Conservation (phyloP, 2,113 vertebrate genomes). For the Ceyx margarethae region DNA sequence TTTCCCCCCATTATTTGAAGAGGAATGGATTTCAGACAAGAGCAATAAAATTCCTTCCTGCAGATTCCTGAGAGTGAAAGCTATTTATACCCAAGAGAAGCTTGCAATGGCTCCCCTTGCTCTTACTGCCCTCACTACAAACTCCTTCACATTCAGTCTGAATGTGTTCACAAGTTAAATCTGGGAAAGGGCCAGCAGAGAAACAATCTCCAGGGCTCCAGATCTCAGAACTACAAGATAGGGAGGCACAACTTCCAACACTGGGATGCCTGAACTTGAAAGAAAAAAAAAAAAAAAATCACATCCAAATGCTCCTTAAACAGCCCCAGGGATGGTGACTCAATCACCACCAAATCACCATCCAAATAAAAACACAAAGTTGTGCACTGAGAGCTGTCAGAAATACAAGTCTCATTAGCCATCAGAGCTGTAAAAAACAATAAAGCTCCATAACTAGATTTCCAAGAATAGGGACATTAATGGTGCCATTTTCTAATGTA, state of each 20-base stretch:
- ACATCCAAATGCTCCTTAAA: too few species aligned
- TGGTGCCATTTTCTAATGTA: neutral
- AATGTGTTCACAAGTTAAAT: neutral
- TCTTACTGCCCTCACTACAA: neutral
- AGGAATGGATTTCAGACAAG: neutral
- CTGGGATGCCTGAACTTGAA: neutral
- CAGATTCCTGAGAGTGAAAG: neutral
- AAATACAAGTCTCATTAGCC: neutral
- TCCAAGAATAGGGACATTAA: neutral
- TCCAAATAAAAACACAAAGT: neutral
- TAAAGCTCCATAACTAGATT: neutral
- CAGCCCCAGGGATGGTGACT: too few species aligned
- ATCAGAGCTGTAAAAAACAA: neutral
- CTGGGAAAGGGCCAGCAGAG: neutral
- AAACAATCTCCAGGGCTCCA: neutral
- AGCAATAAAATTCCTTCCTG: neutral
- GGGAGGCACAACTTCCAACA: neutral
- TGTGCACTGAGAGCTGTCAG: neutral
- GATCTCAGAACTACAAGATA: neutral
- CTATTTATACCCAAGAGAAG: neutral
- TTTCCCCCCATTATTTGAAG: neutral
- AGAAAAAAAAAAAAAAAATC: neutral
- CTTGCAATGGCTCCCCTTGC: neutral
- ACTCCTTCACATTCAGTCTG: neutral
- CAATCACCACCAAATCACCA: neutral